These are phyloP conservation scores for Griposia aprilina DNA, from an alignment of 2,888 invertebrate species.

Conservation along the genomic window DNA sequence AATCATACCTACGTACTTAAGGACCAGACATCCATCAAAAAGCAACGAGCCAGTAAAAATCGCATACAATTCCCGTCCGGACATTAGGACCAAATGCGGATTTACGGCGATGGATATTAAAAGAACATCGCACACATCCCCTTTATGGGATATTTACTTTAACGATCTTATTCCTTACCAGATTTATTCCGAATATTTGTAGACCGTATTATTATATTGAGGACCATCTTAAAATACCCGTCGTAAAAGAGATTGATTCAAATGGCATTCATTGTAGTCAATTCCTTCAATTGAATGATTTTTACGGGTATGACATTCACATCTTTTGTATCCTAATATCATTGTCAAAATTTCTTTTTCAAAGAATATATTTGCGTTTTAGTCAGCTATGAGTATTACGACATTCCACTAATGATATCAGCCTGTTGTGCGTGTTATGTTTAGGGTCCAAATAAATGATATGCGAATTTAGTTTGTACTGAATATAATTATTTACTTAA, in stretches of 20 bases:
- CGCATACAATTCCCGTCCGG: constrained; percentile 43
- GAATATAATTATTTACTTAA: too few relatives aligned
- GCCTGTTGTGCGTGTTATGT: too few relatives aligned
- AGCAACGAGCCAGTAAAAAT: constrained; percentile 12
- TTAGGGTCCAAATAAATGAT: too few relatives aligned
- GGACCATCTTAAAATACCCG: constrained; percentile 27
- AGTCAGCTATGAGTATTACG: background rate
- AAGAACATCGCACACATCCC: constrained; percentile 43
- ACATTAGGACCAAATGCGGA: constrained; percentile 47
- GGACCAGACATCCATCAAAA: constrained; percentile 29
- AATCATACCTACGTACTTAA: background rate
- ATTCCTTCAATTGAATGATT: constrained; percentile 13
- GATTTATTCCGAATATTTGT: constrained; percentile 19
- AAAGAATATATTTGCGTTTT: background rate
- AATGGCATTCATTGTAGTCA: constrained; percentile 21
- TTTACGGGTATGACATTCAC: background rate
- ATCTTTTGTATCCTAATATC: background rate
- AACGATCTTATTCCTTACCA: constrained; percentile 35
- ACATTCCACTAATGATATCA: background rate
- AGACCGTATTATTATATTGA: constrained; percentile 31
- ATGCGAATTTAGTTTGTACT: too few relatives aligned
- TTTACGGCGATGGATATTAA: constrained; percentile 58
- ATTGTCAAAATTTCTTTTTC: background rate
- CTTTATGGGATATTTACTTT: constrained; percentile 30
- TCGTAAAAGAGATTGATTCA: constrained; percentile 31